Percentiles rank a stretch among this genome's conserved stretches.
These are phyloP conservation scores for Bothrops jararaca DNA, from an alignment of 2,113 vertebrate genomes.

Conservation along the genomic window DNA sequence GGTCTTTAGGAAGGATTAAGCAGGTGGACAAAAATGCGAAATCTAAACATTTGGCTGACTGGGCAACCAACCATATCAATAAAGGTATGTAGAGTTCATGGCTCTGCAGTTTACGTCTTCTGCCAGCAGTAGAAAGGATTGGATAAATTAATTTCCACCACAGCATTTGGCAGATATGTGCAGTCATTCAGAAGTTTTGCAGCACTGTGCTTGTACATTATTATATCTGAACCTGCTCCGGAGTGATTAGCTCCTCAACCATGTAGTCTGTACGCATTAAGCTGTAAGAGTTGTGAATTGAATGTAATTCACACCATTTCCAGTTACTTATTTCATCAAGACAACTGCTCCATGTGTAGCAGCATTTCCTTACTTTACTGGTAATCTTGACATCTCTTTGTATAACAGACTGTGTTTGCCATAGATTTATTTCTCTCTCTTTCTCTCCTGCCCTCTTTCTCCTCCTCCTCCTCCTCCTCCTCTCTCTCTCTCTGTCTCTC, in stretches of 20 bases:
- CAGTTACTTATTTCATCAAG: constrained; percentile 78
- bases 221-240: constrained; percentile 64
- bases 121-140: background rate
- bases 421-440: background rate
- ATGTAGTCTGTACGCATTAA: constrained; percentile 81
- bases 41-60: background rate
- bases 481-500: background rate
- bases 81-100: background rate
- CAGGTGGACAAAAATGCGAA: background rate
- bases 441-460: background rate
- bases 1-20: background rate
- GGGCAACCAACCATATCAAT: background rate
- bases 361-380: constrained; percentile 70
- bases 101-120: background rate
- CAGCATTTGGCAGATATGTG: constrained; percentile 26
- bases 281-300: constrained; percentile 75
- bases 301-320: constrained; percentile 85
- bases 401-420: constrained; percentile 41
- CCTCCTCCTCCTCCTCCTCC: background rate
- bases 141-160: constrained; percentile 33
- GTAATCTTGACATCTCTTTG: constrained; percentile 65
- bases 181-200: constrained; percentile 46
- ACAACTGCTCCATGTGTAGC: constrained; percentile 72
- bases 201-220: constrained; percentile 56
- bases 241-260: constrained; percentile 76